Percentiles rank a stretch among this genome's conserved stretches.
Evolutionary conservation across 1,140 invertebrate genomes (phyloP).

Genomic region (Tenebrio molitor): DNA sequence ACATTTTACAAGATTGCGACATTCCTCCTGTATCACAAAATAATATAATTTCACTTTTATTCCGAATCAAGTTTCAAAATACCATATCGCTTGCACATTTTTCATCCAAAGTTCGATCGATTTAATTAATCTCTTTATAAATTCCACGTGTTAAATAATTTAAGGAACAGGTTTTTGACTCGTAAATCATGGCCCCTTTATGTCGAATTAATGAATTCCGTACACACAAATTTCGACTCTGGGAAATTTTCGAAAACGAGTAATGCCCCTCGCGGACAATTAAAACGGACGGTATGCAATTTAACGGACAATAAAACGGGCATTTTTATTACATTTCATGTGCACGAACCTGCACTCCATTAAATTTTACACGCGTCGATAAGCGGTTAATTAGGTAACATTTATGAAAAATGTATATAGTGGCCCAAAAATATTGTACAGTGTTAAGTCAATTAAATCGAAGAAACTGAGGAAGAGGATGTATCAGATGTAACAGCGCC

Average conservation of each 20-base stretch:
- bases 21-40: constrained; percentile 29
- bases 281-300: too few species aligned
- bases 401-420: constrained; percentile 14
- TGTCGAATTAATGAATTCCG: too few species aligned
- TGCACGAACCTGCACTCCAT: too few species aligned
- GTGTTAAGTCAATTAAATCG: constrained; percentile 13
- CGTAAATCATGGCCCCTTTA: background rate
- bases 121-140: constrained; percentile 11
- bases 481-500: constrained; percentile 12
- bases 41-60: constrained; percentile 39
- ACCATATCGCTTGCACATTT: constrained; percentile 5
- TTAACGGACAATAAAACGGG: background rate
- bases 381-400: constrained; percentile 3
- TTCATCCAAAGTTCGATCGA: constrained; percentile 4
- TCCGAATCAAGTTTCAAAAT: constrained; percentile 20
- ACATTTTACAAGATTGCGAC: constrained; percentile 22
- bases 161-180: constrained; percentile 5
- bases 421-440: constrained; percentile 13
- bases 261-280: too few species aligned
- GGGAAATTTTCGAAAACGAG: too few species aligned
- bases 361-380: constrained; percentile 4
- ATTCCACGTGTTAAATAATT: constrained; percentile 34
- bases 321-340: background rate
- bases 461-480: constrained; percentile 23
- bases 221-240: too few species aligned